These are phyloP conservation scores for Sapayoa aenigma DNA, from an alignment of 2,113 vertebrate genomes.

Conservation along the genomic window DNA sequence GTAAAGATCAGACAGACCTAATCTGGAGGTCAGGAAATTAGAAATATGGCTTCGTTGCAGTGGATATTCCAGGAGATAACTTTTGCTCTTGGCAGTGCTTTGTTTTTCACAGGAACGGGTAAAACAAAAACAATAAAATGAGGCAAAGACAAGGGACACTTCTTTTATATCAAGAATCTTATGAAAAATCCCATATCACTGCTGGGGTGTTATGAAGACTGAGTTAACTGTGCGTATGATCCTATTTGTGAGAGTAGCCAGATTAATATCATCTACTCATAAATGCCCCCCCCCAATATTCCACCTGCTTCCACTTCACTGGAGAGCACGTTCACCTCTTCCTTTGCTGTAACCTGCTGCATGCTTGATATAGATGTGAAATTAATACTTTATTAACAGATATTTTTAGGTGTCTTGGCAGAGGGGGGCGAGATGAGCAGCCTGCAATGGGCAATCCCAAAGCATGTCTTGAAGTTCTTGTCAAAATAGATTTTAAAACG, in stretches of 20 bases:
- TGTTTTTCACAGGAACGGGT: neutral
- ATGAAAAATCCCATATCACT: conserved; percentile 17
- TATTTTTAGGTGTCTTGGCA: neutral
- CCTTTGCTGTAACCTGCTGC: neutral
- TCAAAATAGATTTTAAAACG: neutral
- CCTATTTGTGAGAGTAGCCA: neutral
- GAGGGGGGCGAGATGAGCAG: neutral
- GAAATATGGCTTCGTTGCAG: neutral
- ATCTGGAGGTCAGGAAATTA: conserved; percentile 27
- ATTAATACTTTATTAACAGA: neutral
- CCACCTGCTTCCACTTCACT: neutral
- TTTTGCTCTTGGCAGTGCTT: neutral
- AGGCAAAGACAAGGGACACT: neutral
- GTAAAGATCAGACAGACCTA: neutral
- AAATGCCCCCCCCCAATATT: neutral
- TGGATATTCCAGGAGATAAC: neutral
- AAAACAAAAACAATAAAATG: neutral
- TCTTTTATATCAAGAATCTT: neutral
- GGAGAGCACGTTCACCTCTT: neutral
- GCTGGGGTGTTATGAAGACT: neutral
- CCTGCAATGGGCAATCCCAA: neutral
- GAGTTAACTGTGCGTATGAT: neutral
- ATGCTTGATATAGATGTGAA: neutral
- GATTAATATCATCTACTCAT: neutral
- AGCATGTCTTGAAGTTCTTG: neutral